Evolutionary conservation across 2,113 vertebrate genomes (phyloP).

Genomic region (Nettapus auritus): DNA sequence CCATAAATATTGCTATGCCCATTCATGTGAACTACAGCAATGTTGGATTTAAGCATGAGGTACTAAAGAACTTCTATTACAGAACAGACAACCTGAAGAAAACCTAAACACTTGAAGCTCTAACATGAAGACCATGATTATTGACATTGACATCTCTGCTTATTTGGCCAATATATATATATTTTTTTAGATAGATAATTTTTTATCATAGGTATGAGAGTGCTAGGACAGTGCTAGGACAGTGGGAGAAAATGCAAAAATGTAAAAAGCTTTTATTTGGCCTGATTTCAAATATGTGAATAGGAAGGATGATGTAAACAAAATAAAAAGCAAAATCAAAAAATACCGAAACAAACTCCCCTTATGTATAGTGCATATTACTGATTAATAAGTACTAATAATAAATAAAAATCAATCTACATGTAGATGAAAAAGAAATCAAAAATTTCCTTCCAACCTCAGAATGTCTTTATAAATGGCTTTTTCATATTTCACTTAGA

Average conservation of each 20-base stretch:
- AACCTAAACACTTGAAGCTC: background rate
- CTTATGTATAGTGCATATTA: background rate
- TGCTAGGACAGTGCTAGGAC: background rate
- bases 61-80: background rate
- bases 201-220: background rate
- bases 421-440: background rate
- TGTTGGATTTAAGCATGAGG: background rate
- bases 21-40: background rate
- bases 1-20: background rate
- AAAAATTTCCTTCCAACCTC: background rate
- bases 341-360: background rate
- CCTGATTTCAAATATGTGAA: background rate
- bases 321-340: background rate
- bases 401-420: background rate
- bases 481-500: background rate
- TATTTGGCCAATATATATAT: background rate
- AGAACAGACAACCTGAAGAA: background rate
- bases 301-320: background rate
- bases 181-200: background rate
- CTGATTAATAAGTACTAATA: background rate
- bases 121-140: background rate
- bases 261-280: background rate
- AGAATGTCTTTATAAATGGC: background rate
- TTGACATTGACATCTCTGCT: background rate
- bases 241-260: background rate